These are phyloP conservation scores for Eugnorisma glareosa DNA, from an alignment of 2,888 invertebrate genomes.

Conservation along the genomic window DNA sequence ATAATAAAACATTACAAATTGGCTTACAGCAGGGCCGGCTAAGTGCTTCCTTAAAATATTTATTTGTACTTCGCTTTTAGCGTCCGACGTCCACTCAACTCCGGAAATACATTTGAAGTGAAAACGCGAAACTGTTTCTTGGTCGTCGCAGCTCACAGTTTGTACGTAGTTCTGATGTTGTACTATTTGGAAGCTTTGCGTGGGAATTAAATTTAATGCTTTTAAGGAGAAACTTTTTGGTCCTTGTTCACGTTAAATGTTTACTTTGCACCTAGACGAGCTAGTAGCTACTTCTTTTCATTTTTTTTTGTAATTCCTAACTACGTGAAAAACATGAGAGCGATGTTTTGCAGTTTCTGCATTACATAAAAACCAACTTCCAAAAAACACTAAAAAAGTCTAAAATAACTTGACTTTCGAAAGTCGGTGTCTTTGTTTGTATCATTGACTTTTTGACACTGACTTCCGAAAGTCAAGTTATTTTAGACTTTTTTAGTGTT, in stretches of 20 bases:
- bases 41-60: slow-evolving; percentile 75
- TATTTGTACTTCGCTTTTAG: slow-evolving; percentile 77
- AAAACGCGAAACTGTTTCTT: slow-evolving; percentile 56
- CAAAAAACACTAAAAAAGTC: too few relatives aligned
- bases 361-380: too few relatives aligned
- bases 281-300: neutral
- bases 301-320: neutral
- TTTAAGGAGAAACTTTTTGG: neutral
- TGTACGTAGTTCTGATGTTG: slow-evolving; percentile 13
- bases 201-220: neutral
- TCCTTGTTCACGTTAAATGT: too few relatives aligned
- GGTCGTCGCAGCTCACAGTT: slow-evolving; percentile 33
- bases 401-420: too few relatives aligned
- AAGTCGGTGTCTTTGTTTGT: too few relatives aligned
- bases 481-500: too few relatives aligned
- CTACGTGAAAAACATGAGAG: neutral
- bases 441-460: too few relatives aligned
- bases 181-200: neutral
- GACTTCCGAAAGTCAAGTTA: too few relatives aligned
- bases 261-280: neutral
- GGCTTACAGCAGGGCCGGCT: slow-evolving; percentile 67
- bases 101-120: slow-evolving; percentile 69
- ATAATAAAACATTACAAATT: slow-evolving; percentile 69
- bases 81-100: slow-evolving; percentile 72
- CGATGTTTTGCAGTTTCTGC: neutral